Evolutionary conservation across 2,888 invertebrate species (phyloP), one percentile per base, ranked within the genome.

Genomic region (Drosophila mayaguana): DNA sequence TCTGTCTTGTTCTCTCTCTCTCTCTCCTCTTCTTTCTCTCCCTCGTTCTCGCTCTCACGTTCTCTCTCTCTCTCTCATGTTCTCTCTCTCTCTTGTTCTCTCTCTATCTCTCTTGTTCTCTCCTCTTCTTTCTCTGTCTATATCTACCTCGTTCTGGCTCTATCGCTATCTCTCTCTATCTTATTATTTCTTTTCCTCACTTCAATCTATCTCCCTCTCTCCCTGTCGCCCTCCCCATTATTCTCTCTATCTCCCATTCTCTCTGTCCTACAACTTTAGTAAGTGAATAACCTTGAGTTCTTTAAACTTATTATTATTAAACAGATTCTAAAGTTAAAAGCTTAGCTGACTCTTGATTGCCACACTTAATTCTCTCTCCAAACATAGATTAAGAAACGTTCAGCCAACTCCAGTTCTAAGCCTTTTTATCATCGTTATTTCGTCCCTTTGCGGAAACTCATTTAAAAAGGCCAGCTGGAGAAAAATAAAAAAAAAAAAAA

Each of bases 381-480:
- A 50, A 14, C 34, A 50, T 18, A 42, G 38, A 18, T 40, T 50
- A 32, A 7, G 18, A 48, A 28, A 11, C 20, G 20, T 53, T 16
- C 40, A 32, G n/a, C 20, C n/a, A 28, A 20, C 53, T 20, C 2
- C 32, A 34, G 7, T 54, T 40, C 22, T 20, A 3, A 3, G 16
- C 9, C 18, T 20, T 34, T 25, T 46, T 55, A 59, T 53, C 60
- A 40, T 42, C 12, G 53, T 8, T 38, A 28, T 46, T 69, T 22
- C 43, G 25, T 51, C 51, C 72, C 63, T 57, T 34, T 65, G 22
- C 62, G 59, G 83, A 53, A 79, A 63, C 83, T 83, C 81, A 78
- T 83, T 78, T 40, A 11, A 40, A 54, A n/a, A 81, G 43, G 36
- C 62, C 75, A 62, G 56, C 65, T 79, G 75, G 11, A 54, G 12